phyloP scores from a whole-genome alignment of 2,113 vertebrate genomes.

The Vireo altiloquus region DNA sequence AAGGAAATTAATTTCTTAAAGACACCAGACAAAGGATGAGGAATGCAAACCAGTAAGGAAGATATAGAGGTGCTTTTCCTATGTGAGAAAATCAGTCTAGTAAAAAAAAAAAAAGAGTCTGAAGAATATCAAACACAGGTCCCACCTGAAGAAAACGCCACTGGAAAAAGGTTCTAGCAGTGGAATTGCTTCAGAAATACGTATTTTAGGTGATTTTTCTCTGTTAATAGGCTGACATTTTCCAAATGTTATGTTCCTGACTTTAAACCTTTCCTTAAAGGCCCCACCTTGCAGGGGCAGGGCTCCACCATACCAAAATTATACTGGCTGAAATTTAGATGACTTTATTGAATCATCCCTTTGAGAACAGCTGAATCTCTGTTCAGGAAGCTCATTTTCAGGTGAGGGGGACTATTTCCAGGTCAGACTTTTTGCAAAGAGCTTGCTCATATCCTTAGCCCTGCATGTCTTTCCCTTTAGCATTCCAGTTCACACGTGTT shows the following conservation, averaged over 20 bases:
- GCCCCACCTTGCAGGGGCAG: not conserved
- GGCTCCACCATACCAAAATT: not conserved
- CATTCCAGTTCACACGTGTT: not conserved
- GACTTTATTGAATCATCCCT: not conserved
- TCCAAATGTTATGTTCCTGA: not conserved
- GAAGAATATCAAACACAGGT: not conserved
- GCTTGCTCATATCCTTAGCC: not conserved
- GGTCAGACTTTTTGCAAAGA: not conserved
- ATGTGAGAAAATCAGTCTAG: not conserved
- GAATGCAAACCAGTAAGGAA: not conserved
- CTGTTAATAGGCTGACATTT: not conserved
- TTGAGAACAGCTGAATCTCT: not conserved
- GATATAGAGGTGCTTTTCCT: not conserved
- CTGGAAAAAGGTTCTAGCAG: not conserved
- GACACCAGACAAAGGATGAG: not conserved
- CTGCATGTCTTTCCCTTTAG: not conserved
- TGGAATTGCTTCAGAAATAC: not conserved
- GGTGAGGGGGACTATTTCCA: not conserved
- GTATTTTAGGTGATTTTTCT: not conserved
- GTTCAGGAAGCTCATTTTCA: not conserved
- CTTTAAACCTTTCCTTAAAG: not conserved
- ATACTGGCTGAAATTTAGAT: not conserved
- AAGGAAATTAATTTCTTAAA: not conserved
- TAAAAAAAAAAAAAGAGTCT: not conserved
- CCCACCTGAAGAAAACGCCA: not conserved